Conservation (phyloP, 2,888 invertebrate species). For the Orthonevra nobilis region DNA sequence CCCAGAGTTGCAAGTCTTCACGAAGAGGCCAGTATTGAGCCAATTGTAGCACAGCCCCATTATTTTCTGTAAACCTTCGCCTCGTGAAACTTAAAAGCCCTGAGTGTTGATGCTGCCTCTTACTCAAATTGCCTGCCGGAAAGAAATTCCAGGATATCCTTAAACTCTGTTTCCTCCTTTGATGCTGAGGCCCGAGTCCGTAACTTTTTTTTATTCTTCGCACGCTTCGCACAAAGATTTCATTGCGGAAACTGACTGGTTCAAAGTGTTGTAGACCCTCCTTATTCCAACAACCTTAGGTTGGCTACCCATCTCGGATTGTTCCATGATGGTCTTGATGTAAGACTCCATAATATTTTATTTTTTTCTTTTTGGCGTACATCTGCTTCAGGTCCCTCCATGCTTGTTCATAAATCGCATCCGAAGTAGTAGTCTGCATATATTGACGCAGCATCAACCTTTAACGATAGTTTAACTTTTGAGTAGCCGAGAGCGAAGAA, state of each 20-base stretch:
- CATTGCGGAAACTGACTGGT: no score
- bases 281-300: no score
- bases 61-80: neutral
- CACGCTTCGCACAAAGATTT: neutral
- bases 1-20: neutral
- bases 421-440: no score
- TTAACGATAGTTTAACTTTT: no score
- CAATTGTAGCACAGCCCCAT: slow-evolving; percentile 4
- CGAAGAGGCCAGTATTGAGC: neutral
- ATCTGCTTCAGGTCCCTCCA: neutral
- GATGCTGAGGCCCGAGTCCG: neutral
- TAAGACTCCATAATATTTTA: no score
- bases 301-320: no score
- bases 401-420: slow-evolving; percentile 8
- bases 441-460: no score
- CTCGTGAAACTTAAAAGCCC: no score
- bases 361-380: neutral
- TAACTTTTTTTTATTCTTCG: neutral
- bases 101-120: neutral
- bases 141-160: neutral
- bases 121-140: slow-evolving; percentile 3
- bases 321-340: no score
- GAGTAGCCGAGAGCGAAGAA: neutral
- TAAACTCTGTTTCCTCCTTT: no score
- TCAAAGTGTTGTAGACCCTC: no score